Evolutionary conservation across 2,888 invertebrate genomes (phyloP).

Genomic region (Eupelmus urozonus): DNA sequence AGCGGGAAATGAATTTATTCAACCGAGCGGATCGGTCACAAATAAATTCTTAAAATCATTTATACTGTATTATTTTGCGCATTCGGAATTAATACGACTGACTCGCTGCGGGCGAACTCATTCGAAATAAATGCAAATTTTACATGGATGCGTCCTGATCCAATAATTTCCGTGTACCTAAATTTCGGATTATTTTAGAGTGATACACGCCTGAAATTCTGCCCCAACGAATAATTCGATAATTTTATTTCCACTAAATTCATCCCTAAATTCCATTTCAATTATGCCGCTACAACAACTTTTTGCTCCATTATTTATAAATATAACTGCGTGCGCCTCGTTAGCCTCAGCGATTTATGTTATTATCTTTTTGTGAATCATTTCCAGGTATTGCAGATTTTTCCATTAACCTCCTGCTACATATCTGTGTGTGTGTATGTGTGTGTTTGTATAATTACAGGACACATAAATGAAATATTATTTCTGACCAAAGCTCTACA

Average conservation of each 20-base stretch:
- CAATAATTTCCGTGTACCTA: slow-evolving; percentile 57
- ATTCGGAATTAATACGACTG: slow-evolving; percentile 52
- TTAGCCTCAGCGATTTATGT: slow-evolving; percentile 2
- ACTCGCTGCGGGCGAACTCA: slow-evolving; percentile 30
- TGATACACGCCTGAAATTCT: slow-evolving; percentile 38
- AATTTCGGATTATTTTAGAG: slow-evolving; percentile 58
- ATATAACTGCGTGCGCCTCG: not conserved
- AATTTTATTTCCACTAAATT: slow-evolving; percentile 52
- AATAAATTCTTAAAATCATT: slow-evolving; percentile 61
- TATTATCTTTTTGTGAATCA: not conserved
- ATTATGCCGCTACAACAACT: slow-evolving; percentile 29
- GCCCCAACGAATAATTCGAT: slow-evolving; percentile 53
- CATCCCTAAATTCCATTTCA: slow-evolving; percentile 45
- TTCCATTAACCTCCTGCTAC: not conserved
- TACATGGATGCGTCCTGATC: slow-evolving; percentile 50
- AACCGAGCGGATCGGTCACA: slow-evolving; percentile 48
- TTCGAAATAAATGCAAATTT: slow-evolving; percentile 60
- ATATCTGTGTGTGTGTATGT: too few species aligned
- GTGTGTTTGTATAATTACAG: not conserved
- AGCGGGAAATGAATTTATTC: slow-evolving; percentile 60
- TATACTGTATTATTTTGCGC: slow-evolving; percentile 59
- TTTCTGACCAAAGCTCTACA: too few species aligned
- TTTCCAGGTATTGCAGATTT: slow-evolving; percentile 21
- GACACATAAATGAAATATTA: slow-evolving; percentile 1
- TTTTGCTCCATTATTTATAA: slow-evolving; percentile 51